Evolutionary conservation across 2,797 vertebrate species (phyloP).

Genomic region (Betta splendens): DNA sequence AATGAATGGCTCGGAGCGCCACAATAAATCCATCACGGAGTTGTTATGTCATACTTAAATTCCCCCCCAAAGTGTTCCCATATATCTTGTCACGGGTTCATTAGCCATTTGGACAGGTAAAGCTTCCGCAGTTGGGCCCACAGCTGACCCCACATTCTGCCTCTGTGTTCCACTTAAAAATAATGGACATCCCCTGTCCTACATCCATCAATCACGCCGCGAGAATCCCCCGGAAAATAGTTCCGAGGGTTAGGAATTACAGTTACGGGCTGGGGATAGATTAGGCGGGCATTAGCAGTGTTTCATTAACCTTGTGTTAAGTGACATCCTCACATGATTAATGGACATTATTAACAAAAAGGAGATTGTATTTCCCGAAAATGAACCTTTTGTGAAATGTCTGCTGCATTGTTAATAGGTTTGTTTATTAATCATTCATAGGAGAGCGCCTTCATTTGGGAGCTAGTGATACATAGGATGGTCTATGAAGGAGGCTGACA

Average conservation of each 20-base stretch:
- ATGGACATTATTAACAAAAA: slow-evolving; percentile 83
- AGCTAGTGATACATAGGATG: slow-evolving; percentile 60
- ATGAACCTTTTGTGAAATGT: slow-evolving; percentile 79
- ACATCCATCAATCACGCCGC: slow-evolving; percentile 77
- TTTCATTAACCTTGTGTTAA: slow-evolving; percentile 85
- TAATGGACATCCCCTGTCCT: slow-evolving; percentile 81
- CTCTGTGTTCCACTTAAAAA: slow-evolving; percentile 79
- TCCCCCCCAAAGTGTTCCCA: slow-evolving; percentile 76
- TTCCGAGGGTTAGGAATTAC: slow-evolving; percentile 70
- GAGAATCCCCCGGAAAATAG: slow-evolving; percentile 63
- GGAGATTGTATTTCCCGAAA: slow-evolving; percentile 81
- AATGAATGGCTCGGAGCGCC: slow-evolving; percentile 64
- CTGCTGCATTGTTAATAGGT: slow-evolving; percentile 76
- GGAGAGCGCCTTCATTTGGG: slow-evolving; percentile 63
- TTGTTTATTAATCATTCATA: slow-evolving; percentile 82
- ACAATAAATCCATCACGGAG: slow-evolving; percentile 79
- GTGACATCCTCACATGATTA: slow-evolving; percentile 79
- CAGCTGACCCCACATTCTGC: slow-evolving; percentile 76
- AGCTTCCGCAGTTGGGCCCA: slow-evolving; percentile 72
- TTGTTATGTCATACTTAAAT: slow-evolving; percentile 80
- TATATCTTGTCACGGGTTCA: slow-evolving; percentile 78
- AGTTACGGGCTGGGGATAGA: slow-evolving; percentile 78
- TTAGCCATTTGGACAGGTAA: slow-evolving; percentile 78
- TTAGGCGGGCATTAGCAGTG: slow-evolving; percentile 81
- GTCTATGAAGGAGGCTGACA: slow-evolving; percentile 56